phyloP scores from a whole-genome alignment of 2,797 vertebrate species.

The Mastacembelus armatus region DNA sequence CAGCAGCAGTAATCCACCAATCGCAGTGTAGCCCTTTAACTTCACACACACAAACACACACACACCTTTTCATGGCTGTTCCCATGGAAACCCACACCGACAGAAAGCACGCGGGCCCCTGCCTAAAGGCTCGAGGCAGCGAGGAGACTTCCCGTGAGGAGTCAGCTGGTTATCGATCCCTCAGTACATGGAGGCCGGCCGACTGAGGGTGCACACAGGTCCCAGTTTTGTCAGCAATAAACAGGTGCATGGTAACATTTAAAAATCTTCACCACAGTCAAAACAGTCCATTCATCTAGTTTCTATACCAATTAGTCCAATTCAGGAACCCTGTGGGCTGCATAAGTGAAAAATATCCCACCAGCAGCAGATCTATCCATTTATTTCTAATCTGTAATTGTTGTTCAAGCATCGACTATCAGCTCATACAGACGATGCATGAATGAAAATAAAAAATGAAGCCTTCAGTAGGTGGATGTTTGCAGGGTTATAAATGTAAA shows the following conservation, averaged over 20 bases:
- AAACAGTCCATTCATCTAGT: no score
- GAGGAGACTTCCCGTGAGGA: slow-evolving; percentile 66
- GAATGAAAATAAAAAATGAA: slow-evolving; percentile 8
- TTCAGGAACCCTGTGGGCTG: no score
- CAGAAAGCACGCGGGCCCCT: slow-evolving; percentile 63
- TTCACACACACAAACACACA: slow-evolving; percentile 20
- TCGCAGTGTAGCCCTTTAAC: slow-evolving; percentile 42
- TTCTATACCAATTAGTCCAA: no score
- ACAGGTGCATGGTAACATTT: not conserved
- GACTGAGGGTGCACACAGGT: slow-evolving; percentile 25
- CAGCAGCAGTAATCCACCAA: slow-evolving; percentile 41
- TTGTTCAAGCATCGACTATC: not conserved
- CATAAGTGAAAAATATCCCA: slow-evolving; percentile 7
- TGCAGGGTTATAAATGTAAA: slow-evolving; percentile 11
- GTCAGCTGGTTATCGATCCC: slow-evolving; percentile 76
- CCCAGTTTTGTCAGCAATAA: not conserved
- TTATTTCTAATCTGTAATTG: slow-evolving; percentile 24
- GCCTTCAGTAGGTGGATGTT: slow-evolving; percentile 13
- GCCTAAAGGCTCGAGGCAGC: slow-evolving; percentile 59
- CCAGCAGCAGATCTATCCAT: slow-evolving; percentile 8
- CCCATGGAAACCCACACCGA: slow-evolving; percentile 79
- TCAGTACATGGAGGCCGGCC: slow-evolving; percentile 42
- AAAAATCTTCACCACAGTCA: not conserved
- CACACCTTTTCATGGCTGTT: slow-evolving; percentile 61
- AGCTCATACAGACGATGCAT: slow-evolving; percentile 1